phyloP scores from a whole-genome alignment of 2,888 invertebrate species.

The Alsophila aescularia region DNA sequence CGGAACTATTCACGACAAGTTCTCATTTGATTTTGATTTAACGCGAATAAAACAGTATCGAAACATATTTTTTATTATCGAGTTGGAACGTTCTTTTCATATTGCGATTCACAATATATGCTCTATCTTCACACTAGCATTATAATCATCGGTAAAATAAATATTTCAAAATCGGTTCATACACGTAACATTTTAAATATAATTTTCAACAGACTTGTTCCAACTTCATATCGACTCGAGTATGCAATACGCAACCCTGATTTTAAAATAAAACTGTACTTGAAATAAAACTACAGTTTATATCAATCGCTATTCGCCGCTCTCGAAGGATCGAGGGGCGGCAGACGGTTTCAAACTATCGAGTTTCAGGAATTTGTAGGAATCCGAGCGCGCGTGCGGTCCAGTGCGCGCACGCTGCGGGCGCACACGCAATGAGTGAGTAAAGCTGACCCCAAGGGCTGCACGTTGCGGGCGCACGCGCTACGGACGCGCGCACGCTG shows the following conservation, averaged over 20 bases:
- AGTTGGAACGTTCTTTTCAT: background rate
- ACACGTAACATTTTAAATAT: slow-evolving; percentile 14
- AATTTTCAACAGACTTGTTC: slow-evolving; percentile 3
- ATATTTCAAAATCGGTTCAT: background rate
- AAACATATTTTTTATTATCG: slow-evolving; percentile 14
- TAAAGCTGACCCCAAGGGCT: no score
- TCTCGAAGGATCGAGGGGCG: background rate
- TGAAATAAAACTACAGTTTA: slow-evolving; percentile 14
- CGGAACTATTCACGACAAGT: background rate
- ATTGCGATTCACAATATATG: background rate
- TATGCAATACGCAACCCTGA: slow-evolving; percentile 3
- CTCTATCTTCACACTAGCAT: background rate
- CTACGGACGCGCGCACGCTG: background rate
- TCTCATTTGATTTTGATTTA: slow-evolving; percentile 7
- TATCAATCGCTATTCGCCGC: background rate
- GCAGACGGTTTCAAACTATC: background rate
- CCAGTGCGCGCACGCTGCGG: background rate
- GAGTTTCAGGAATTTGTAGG: background rate
- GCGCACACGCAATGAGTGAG: background rate
- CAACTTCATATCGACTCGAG: background rate
- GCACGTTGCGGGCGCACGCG: background rate
- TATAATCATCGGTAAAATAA: background rate
- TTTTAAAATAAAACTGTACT: slow-evolving; percentile 26
- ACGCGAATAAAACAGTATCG: slow-evolving; percentile 13
- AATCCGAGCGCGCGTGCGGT: background rate